Percentiles rank a stretch among this genome's conserved stretches.
phyloP scores from a whole-genome alignment of 2,888 invertebrate genomes.

The Ethmia dodecea region DNA sequence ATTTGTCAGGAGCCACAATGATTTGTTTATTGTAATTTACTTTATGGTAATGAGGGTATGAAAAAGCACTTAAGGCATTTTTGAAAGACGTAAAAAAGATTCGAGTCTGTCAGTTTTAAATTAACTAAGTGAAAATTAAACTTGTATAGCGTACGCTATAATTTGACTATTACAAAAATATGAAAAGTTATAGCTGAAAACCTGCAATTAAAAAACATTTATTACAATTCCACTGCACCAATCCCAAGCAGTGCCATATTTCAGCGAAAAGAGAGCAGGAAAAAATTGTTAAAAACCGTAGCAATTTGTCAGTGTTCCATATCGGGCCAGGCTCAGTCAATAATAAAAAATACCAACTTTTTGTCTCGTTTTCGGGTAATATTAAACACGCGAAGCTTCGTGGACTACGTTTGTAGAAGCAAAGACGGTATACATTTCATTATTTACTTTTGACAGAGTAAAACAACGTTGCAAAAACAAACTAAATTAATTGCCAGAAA shows the following conservation, averaged over 20 bases:
- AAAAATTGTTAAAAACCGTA: constrained; percentile 54
- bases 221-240: constrained; percentile 35
- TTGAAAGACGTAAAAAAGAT: constrained; percentile 6
- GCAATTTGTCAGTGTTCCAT: constrained; percentile 69
- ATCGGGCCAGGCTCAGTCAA: constrained; percentile 62
- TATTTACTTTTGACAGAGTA: constrained; percentile 54
- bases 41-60: constrained; percentile 35
- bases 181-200: constrained; percentile 32
- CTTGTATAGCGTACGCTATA: constrained; percentile 15
- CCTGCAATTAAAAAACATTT: constrained; percentile 48
- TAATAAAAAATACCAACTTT: constrained; percentile 57
- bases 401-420: constrained; percentile 38
- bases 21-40: constrained; percentile 30
- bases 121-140: constrained; percentile 11
- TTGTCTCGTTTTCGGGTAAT: constrained; percentile 63
- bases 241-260: constrained; percentile 31
- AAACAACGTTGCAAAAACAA: constrained; percentile 51
- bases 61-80: constrained; percentile 7
- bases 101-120: constrained; percentile 11
- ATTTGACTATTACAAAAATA: constrained; percentile 21
- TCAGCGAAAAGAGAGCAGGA: constrained; percentile 37
- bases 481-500: constrained; percentile 55
- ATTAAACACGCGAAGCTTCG: constrained; percentile 66
- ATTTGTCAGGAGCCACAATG: constrained; percentile 29
- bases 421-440: constrained; percentile 53